Conservation (phyloP, 2,113 vertebrate genomes). For the Podarcis raffonei region DNA sequence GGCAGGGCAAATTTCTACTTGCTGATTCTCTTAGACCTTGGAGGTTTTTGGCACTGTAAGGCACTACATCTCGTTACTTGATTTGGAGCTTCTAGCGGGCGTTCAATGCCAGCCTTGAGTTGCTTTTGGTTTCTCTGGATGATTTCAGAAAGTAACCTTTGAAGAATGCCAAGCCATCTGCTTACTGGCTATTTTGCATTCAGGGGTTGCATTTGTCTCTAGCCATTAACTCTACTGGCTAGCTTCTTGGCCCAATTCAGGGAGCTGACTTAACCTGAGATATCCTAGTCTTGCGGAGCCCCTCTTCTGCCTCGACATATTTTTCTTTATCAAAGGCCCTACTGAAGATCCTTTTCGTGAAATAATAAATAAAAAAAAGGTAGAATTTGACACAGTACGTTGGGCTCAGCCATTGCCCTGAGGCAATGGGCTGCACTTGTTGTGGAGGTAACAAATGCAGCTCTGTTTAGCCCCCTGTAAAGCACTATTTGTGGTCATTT, state of each 20-base stretch:
- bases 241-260: not conserved
- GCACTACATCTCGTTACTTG: too few species aligned
- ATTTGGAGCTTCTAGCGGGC: too few species aligned
- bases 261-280: not conserved
- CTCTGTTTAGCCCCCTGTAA: not conserved
- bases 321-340: not conserved
- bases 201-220: not conserved
- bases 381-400: too few species aligned
- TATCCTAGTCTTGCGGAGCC: not conserved
- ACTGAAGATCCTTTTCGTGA: not conserved
- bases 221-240: not conserved
- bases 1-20: too few species aligned
- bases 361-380: not conserved
- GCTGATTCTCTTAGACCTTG: too few species aligned
- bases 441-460: not conserved
- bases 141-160: too few species aligned
- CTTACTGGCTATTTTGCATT: too few species aligned
- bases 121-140: too few species aligned
- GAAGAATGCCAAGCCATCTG: too few species aligned
- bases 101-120: too few species aligned
- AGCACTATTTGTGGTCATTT: not conserved
- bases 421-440: not conserved
- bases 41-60: too few species aligned
- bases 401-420: not conserved
- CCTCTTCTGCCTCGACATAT: not conserved